Conservation (phyloP, 1,140 invertebrate species). For the Chymomyza costata region DNA sequence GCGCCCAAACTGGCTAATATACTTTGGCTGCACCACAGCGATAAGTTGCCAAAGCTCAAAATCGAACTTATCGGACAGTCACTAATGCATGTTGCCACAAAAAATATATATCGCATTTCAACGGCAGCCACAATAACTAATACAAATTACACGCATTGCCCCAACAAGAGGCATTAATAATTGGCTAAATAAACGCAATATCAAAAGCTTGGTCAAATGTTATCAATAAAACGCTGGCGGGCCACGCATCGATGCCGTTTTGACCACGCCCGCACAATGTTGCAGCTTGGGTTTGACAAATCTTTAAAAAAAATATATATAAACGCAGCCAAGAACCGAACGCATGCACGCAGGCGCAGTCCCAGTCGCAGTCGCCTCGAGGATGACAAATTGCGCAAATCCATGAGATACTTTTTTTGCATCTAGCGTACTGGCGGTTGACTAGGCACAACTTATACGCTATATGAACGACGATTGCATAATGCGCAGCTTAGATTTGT, state of each 20-base stretch:
- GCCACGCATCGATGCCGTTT: too few species aligned
- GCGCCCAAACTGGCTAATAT: too few species aligned
- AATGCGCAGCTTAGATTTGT: slow-evolving; percentile 68
- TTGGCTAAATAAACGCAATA: slow-evolving; percentile 59
- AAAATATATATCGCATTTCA: slow-evolving; percentile 57
- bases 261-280: slow-evolving; percentile 60
- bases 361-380: slow-evolving; percentile 29
- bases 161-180: slow-evolving; percentile 70
- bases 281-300: not conserved
- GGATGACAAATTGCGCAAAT: slow-evolving; percentile 73
- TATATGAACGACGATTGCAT: slow-evolving; percentile 41
- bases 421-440: not conserved
- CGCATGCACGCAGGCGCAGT: slow-evolving; percentile 21
- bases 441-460: not conserved
- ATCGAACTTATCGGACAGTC: slow-evolving; percentile 47
- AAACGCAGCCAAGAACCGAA: not conserved
- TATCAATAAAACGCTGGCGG: slow-evolving; percentile 62
- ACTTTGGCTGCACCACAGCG: too few species aligned
- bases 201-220: slow-evolving; percentile 54
- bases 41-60: too few species aligned
- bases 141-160: slow-evolving; percentile 64
- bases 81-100: slow-evolving; percentile 40
- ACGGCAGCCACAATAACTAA: slow-evolving; percentile 46
- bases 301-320: not conserved
- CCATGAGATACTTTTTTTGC: slow-evolving; percentile 63